Conservation (phyloP, 2,113 vertebrate species). For the Harpagus bidentatus region DNA sequence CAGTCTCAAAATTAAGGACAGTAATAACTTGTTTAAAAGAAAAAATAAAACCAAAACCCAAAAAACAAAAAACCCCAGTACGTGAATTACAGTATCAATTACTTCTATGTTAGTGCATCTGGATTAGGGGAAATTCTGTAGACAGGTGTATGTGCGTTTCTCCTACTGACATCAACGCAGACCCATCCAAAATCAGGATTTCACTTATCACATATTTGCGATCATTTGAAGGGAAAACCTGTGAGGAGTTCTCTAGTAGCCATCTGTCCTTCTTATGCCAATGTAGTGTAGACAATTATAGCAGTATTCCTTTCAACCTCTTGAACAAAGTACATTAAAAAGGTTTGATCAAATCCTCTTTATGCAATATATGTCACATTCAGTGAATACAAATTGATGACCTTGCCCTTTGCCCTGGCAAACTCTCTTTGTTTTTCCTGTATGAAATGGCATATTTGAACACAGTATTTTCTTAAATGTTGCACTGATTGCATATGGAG, state of each 20-base stretch:
- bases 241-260: not conserved
- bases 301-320: constrained; percentile 27
- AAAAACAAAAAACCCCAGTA: not conserved
- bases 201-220: not conserved
- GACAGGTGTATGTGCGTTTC: not conserved
- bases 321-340: constrained; percentile 32
- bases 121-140: not conserved
- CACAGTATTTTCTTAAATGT: not conserved
- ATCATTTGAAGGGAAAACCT: not conserved
- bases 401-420: constrained; percentile 29
- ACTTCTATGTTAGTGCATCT: not conserved
- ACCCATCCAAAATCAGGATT: not conserved
- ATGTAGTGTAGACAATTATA: not conserved
- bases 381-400: constrained; percentile 46
- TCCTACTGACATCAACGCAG: not conserved
- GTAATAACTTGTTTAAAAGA: not conserved
- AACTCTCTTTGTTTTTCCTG: constrained; percentile 15
- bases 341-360: constrained; percentile 34
- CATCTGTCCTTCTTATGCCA: not conserved
- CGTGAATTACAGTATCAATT: not conserved
- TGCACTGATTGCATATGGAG: not conserved
- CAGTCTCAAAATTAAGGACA: not conserved
- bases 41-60: not conserved
- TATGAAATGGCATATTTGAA: not conserved
- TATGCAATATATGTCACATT: constrained; percentile 31